Percentiles rank a stretch among this genome's conserved stretches.
Evolutionary conservation across 2,797 vertebrate species (phyloP).

Genomic region (Triplophysa bombifrons): DNA sequence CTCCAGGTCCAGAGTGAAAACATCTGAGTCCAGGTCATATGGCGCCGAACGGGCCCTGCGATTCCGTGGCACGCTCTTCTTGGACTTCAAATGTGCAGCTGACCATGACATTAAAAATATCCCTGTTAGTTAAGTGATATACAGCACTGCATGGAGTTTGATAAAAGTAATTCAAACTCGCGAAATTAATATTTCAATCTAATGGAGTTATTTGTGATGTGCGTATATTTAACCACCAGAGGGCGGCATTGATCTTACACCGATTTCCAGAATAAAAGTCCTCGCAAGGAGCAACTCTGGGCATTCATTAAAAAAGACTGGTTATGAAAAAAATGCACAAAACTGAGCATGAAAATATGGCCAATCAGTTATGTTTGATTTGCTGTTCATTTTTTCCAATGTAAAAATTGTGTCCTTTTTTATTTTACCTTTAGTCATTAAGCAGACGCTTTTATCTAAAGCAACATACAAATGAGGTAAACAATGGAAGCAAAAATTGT

Average conservation of each 20-base stretch:
- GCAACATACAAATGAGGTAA: too few relatives aligned
- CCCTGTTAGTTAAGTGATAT: neutral
- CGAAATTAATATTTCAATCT: too few relatives aligned
- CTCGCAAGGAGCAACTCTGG: neutral
- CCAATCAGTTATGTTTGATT: too few relatives aligned
- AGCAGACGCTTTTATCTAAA: too few relatives aligned
- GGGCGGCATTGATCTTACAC: constrained; percentile 4
- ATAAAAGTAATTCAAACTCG: neutral
- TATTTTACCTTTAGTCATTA: too few relatives aligned
- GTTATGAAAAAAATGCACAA: too few relatives aligned
- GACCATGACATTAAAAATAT: neutral
- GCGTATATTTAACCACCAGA: constrained; percentile 12
- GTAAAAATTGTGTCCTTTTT: too few relatives aligned
- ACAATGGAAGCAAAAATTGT: neutral
- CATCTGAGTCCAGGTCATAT: constrained; percentile 77
- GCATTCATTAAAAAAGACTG: too few relatives aligned
- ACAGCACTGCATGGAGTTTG: neutral
- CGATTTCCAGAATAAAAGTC: too few relatives aligned
- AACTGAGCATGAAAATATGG: too few relatives aligned
- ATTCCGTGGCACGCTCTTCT: constrained; percentile 73
- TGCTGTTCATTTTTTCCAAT: too few relatives aligned
- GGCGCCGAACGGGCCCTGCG: constrained; percentile 86
- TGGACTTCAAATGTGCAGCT: constrained; percentile 82
- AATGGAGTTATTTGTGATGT: neutral
- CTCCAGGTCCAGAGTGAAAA: constrained; percentile 80